phyloP scores from a whole-genome alignment of 1,140 invertebrate genomes.

The Magallana angulata region DNA sequence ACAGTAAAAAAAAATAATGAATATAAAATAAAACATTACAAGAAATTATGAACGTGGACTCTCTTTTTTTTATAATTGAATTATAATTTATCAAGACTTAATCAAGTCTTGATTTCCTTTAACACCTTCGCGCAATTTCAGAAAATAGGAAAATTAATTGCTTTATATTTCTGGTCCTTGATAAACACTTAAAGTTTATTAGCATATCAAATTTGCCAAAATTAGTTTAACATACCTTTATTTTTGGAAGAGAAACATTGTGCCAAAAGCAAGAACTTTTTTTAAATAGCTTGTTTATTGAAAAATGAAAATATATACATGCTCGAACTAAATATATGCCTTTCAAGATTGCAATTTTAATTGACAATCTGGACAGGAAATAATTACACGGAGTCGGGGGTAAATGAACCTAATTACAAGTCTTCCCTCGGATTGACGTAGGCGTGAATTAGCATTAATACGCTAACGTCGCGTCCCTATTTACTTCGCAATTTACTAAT shows the following conservation, averaged over 20 bases:
- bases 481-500: not conserved
- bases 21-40: conserved; percentile 18
- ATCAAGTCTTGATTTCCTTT: not conserved
- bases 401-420: not conserved
- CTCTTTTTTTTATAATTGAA: not conserved
- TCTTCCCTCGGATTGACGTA: not conserved
- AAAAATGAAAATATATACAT: not conserved
- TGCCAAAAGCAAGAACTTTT: not conserved
- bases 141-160: not conserved
- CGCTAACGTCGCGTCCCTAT: not conserved
- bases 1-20: not conserved
- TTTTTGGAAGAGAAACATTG: not conserved
- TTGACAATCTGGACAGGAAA: conserved; percentile 14
- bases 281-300: not conserved
- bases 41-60: not conserved
- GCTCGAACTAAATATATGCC: not conserved
- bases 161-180: not conserved
- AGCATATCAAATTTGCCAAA: not conserved
- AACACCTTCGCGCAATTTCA: not conserved
- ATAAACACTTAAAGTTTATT: not conserved
- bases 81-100: not conserved
- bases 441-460: not conserved
- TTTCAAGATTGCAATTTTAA: not conserved
- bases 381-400: not conserved
- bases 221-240: not conserved